Percentiles rank a stretch among this genome's conserved stretches.
phyloP scores from a whole-genome alignment of 2,113 vertebrate genomes.

The Rhodinocichla rosea region DNA sequence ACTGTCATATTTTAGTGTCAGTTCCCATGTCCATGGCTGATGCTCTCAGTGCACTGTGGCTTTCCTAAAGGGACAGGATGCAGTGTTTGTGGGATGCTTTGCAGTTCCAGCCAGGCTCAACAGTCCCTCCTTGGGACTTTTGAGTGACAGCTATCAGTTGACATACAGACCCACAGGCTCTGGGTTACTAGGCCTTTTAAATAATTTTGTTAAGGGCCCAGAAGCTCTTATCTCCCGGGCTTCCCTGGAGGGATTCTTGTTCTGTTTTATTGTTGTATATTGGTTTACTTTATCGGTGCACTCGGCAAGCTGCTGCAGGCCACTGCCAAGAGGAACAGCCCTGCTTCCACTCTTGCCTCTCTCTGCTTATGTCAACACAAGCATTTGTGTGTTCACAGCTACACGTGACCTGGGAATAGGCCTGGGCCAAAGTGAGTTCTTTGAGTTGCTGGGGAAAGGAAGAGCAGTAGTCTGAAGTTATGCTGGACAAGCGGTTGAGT shows the following conservation, averaged over 20 bases:
- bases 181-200: not conserved
- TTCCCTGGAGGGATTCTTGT: not conserved
- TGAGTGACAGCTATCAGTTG: not conserved
- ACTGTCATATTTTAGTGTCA: accelerated
- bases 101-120: not conserved
- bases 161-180: not conserved
- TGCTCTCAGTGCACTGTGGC: accelerated
- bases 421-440: not conserved
- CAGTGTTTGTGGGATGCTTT: not conserved
- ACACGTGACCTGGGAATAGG: not conserved
- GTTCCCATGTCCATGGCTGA: not conserved
- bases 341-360: not conserved
- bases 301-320: not conserved
- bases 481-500: not conserved
- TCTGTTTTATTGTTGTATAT: not conserved
- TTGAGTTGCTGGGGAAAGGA: not conserved
- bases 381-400: not conserved
- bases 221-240: not conserved
- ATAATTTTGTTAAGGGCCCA: not conserved
- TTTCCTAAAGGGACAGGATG: not conserved
- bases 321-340: not conserved
- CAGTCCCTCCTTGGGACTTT: not conserved
- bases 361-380: not conserved
- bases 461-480: not conserved
- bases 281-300: not conserved